phyloP scores from a whole-genome alignment of 2,797 vertebrate species.

The Mycteria americana region DNA sequence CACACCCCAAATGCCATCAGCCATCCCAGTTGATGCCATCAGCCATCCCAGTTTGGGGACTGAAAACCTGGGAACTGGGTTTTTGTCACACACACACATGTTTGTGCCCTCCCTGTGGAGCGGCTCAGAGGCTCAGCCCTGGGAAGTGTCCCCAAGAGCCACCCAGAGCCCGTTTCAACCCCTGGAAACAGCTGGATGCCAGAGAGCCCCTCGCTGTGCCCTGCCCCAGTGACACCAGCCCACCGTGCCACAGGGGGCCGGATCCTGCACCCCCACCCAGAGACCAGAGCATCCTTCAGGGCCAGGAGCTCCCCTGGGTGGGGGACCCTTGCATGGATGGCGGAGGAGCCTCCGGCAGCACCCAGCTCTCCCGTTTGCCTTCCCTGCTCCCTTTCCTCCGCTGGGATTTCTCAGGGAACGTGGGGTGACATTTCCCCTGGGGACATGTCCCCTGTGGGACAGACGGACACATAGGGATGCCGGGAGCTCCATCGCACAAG shows the following conservation, averaged over 20 bases:
- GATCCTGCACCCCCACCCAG: neutral
- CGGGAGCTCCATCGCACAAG: neutral
- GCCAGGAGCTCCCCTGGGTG: neutral
- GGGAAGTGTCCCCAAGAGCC: neutral
- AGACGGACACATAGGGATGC: too few species aligned
- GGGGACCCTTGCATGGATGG: accelerated
- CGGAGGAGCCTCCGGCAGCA: accelerated
- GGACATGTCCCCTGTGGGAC: neutral
- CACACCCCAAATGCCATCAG: neutral
- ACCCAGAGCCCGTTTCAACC: neutral
- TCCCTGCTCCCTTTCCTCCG: neutral
- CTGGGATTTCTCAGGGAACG: neutral
- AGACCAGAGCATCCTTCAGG: neutral
- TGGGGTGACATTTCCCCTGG: neutral
- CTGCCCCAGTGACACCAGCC: neutral
- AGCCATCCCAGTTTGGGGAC: neutral
- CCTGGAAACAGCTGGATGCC: neutral
- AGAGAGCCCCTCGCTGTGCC: neutral
- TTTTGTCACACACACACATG: neutral
- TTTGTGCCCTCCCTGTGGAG: neutral
- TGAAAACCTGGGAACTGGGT: neutral
- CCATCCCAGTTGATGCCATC: neutral
- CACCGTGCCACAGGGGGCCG: neutral
- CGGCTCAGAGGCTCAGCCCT: neutral
- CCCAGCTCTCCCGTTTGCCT: neutral